Evolutionary conservation across 2,113 vertebrate genomes (phyloP), one percentile per base, ranked within the genome.

Genomic region (Pollachius pollachius): DNA sequence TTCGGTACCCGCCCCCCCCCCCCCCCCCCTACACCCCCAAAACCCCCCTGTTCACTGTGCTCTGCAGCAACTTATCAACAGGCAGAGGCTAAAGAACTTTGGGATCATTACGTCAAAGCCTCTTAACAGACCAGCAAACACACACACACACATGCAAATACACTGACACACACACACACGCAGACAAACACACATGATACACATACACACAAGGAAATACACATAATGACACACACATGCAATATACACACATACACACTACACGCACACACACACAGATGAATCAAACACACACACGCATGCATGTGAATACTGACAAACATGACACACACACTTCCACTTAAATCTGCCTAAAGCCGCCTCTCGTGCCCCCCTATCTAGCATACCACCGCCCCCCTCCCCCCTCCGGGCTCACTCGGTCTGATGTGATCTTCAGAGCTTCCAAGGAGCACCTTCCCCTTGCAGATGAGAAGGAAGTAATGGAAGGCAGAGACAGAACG

Each of bases 1-100:
- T 87, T 83, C 87, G 77, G 68, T 80, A 41, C 37, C 6, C 37
- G 1, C 37, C 80, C 81, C 80, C 79, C 85, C 71, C 58, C 17
- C 19, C 7, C 58, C 11, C 58, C 58, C 3, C 37, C 3, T 7
- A 41, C 37, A 41, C 37, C 3, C 37, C 3, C 37, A 41, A 3
- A 41, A 3, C 5, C 30, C 82, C 81, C 80, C 85, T 73, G 79
- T 85, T 90, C 87, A 77, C 37, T 78, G 80, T 76, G 85, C 81
- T 85, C 82, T 79, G 81, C 87, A 76, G 76, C 88, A 91, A 91
- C 90, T 91, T 92, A 92, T 92, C 91, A 92, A 92, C 89, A 89
- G 85, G 88, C 91, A 80, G 84, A 77, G 84, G 84, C 88, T 82
- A 85, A 81, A 88, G 78, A 88, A 82, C 77, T 86, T 41, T 65